A percentile compares a stretch with the other conserved stretches of the same genome.
Evolutionary conservation across 2,797 vertebrate genomes (phyloP).

Genomic region (Eleutherodactylus coqui): DNA sequence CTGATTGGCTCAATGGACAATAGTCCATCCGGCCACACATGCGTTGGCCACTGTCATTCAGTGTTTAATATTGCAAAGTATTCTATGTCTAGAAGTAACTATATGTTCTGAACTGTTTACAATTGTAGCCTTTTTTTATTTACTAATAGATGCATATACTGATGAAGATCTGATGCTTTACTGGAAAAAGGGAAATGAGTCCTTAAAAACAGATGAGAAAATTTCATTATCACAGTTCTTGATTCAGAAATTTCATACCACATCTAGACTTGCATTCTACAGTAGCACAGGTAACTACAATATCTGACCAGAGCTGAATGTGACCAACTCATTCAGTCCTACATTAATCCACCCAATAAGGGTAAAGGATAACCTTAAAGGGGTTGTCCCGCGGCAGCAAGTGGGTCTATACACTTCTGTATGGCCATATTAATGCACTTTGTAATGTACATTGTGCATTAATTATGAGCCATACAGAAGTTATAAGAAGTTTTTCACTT

Average conservation of each 20-base stretch:
- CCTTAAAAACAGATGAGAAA: conserved; percentile 91
- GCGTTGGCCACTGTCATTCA: no score
- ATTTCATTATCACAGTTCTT: conserved; percentile 96
- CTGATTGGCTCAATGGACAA: no score
- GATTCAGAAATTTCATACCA: conserved; percentile 96
- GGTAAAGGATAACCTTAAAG: background rate
- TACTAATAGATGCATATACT: conserved; percentile 88
- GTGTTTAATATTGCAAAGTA: no score
- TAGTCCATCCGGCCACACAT: no score
- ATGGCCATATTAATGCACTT: no score
- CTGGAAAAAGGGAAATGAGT: conserved; percentile 94
- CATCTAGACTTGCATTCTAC: conserved; percentile 94
- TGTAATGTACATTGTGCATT: no score
- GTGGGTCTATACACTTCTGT: no score
- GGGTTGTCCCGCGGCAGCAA: no score
- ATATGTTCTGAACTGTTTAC: background rate
- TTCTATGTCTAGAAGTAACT: no score
- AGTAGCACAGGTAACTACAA: conserved; percentile 89
- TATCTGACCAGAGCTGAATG: background rate
- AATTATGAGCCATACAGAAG: no score
- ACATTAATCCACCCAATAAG: background rate
- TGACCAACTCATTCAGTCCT: background rate
- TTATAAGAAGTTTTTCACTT: no score
- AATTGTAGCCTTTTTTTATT: conserved; percentile 34
- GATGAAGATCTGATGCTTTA: conserved; percentile 97